Evolutionary conservation across 2,113 vertebrate genomes (phyloP).

Genomic region (Capra hircus): DNA sequence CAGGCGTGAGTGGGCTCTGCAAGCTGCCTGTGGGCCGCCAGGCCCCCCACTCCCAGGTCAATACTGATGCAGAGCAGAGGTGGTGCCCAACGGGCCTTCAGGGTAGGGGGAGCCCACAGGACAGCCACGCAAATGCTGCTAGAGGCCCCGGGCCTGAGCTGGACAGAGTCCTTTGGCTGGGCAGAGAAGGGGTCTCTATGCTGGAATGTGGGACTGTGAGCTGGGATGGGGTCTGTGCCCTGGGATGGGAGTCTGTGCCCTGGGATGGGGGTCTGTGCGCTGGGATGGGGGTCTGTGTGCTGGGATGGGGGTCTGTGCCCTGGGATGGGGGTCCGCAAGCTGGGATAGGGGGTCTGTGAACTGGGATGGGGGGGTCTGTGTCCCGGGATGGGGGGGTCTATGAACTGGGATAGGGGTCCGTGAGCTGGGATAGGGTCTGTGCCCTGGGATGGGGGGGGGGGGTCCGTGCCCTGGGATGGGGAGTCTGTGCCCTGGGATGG

Average conservation of each 20-base stretch:
- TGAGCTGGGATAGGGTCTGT: neutral
- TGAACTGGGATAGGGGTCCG: neutral
- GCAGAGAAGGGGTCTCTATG: neutral
- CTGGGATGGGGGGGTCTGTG: too few species aligned
- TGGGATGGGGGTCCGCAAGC: neutral
- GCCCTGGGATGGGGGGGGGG: neutral
- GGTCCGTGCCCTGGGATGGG: neutral
- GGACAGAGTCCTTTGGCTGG: neutral
- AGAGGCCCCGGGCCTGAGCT: neutral
- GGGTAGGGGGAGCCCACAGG: accelerated
- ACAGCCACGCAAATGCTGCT: accelerated
- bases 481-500: neutral
- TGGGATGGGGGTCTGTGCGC: too few species aligned
- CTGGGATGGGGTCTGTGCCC: neutral
- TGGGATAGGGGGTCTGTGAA: too few species aligned
- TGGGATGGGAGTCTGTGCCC: too few species aligned
- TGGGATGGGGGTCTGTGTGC: too few species aligned
- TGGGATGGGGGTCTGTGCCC: accelerated
- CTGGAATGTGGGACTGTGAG: neutral
- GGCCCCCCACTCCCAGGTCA: neutral
- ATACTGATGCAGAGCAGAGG: neutral
- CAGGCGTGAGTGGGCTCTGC: neutral
- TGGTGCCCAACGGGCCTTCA: neutral
- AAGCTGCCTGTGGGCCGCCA: neutral
- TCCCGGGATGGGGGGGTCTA: too few species aligned